Base-by-base conservation (phyloP, 2,797 vertebrate genomes). In the Hirundo rustica region DNA sequence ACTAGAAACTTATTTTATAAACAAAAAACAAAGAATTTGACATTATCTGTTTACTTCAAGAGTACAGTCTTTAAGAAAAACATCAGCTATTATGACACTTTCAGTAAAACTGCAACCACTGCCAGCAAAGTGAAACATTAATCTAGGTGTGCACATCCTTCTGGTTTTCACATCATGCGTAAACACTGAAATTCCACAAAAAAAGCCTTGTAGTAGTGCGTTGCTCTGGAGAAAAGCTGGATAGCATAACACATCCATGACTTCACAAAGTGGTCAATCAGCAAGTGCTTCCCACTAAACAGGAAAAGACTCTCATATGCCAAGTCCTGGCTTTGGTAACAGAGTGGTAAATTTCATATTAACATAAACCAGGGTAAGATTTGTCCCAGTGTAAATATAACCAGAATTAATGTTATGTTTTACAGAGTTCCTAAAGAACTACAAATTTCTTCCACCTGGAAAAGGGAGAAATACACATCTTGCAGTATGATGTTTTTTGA, bases 1-100 rank as follows among this genome's bases (percentile, higher is more conserved):
- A 87, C 57, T 87, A 77, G 67, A 85, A 95, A 89, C 80, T 95
- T 95, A 95, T 34, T 95, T 93, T 87, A 79, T 64, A 95, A 95
- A 86, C 85, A 92, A 86, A 77, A 93, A 27, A 0, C 36, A 85
- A 85, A 81, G 77, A 94, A 87, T 64, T 54, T 89, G 80, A 92
- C 85, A 86, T 88, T 90, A 95, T 88, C 70, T 95, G 66, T 82
- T 95, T 93, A 92, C 78, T 89, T 93, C 88, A 93, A 88, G 85
- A 95, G 88, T 50, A 66, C 30, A 75, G 82, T 74, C 80, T 50
- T 91, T 87, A 76, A 57, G 92, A 82, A 93, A 92, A 96, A 90
- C 74, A 92, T 42, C 77, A 79, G 84, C 17, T 89, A 79, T 77
- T 95, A 78, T 95, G 95, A 95, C 83, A 95, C 74, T 82, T 93